Percentiles rank a stretch among this genome's conserved stretches.
phyloP scores from a whole-genome alignment of 2,797 vertebrate species.

The Acestrorhynchus altus region DNA sequence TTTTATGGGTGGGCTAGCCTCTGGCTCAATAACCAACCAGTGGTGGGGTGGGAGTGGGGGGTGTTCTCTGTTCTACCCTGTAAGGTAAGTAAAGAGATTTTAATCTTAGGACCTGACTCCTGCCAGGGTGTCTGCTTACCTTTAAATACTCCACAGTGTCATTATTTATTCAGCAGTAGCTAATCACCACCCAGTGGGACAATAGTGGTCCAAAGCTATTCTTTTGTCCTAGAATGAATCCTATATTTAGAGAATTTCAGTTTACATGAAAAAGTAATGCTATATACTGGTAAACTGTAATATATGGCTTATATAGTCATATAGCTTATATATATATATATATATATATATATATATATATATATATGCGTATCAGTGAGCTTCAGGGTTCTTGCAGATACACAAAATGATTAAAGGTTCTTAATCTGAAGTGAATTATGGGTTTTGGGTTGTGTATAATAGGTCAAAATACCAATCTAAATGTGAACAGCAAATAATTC shows the following conservation, averaged over 20 bases:
- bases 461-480: no score
- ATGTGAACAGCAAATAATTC: no score
- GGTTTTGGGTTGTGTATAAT: no score
- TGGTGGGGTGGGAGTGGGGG: constrained; percentile 6
- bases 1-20: constrained; percentile 47
- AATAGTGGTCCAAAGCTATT: constrained; percentile 65
- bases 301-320: not conserved
- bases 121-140: constrained; percentile 67
- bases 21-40: constrained; percentile 45
- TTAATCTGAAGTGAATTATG: no score
- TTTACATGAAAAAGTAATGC: constrained; percentile 58
- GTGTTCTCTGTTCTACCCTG: constrained; percentile 69
- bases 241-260: constrained; percentile 55
- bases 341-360: not conserved
- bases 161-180: constrained; percentile 76
- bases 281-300: no score
- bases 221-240: constrained; percentile 66
- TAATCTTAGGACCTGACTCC: constrained; percentile 68
- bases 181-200: constrained; percentile 72
- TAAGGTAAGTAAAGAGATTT: constrained; percentile 76
- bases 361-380: not conserved
- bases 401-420: no score
- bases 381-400: not conserved
- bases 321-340: not conserved
- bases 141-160: constrained; percentile 73